These are phyloP conservation scores for Fistularia tabacaria DNA, from an alignment of 2,797 vertebrate genomes.

Conservation along the genomic window DNA sequence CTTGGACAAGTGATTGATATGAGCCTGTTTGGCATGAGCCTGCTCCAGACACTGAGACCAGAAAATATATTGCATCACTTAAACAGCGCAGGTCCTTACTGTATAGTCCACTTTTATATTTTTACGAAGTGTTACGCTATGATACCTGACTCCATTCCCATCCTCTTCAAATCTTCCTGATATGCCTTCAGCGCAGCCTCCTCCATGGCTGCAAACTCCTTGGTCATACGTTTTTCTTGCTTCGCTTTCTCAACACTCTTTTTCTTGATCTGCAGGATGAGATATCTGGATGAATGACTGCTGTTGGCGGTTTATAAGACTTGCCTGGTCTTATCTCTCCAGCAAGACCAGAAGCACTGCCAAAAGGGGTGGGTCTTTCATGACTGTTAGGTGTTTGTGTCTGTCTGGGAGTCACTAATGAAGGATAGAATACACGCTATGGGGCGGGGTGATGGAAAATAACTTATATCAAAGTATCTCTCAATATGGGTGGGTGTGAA, in stretches of 20 bases:
- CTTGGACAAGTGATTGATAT: neutral
- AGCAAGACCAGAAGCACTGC: slow-evolving; percentile 43
- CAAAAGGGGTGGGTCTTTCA: slow-evolving; percentile 25
- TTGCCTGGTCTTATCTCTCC: slow-evolving; percentile 50
- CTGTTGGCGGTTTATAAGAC: slow-evolving; percentile 28
- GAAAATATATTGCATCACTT: neutral
- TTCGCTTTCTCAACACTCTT: slow-evolving; percentile 92
- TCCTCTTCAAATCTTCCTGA: slow-evolving; percentile 90
- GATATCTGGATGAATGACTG: slow-evolving; percentile 25
- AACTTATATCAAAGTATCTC: too few species aligned
- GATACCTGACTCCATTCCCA: slow-evolving; percentile 75
- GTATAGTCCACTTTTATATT: too few species aligned
- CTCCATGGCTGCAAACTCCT: slow-evolving; percentile 95
- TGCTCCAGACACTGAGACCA: neutral
- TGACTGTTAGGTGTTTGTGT: neutral
- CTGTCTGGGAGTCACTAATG: too few species aligned
- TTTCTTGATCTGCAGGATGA: slow-evolving; percentile 86
- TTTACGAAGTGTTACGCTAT: neutral
- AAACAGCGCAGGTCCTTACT: too few species aligned
- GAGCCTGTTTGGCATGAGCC: too few species aligned
- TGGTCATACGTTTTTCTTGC: slow-evolving; percentile 86
- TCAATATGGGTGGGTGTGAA: neutral
- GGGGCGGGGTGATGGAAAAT: too few species aligned
- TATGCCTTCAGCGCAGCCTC: slow-evolving; percentile 92
- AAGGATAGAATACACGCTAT: too few species aligned